These are phyloP conservation scores for Catharus ustulatus DNA, from an alignment of 2,797 vertebrate species.

Conservation along the genomic window DNA sequence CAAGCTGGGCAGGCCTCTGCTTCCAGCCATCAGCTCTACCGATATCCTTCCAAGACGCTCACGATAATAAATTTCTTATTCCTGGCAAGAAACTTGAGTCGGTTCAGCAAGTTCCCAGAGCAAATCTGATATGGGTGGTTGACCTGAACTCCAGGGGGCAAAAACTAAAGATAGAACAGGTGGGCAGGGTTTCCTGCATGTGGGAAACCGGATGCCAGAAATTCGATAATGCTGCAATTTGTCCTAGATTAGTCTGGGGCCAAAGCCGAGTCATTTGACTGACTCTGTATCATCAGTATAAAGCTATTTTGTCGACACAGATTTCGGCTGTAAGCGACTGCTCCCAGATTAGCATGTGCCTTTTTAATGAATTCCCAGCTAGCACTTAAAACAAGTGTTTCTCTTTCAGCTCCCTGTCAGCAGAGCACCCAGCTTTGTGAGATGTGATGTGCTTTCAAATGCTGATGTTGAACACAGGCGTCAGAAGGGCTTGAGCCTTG, in stretches of 20 bases:
- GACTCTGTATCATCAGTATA: background rate
- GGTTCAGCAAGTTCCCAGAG: background rate
- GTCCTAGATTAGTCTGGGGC: background rate
- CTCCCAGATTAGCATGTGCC: background rate
- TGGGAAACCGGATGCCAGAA: background rate
- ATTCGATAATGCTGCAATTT: background rate
- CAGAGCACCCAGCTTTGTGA: background rate
- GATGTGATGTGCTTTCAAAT: background rate
- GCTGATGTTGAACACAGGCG: rapidly evolving
- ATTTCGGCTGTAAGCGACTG: background rate
- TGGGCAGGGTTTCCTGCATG: background rate
- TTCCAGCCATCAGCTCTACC: background rate
- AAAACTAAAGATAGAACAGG: background rate
- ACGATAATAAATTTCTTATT: background rate
- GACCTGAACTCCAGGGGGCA: background rate
- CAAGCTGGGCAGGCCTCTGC: background rate
- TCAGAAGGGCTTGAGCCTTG: background rate
- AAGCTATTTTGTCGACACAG: background rate
- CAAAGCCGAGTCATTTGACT: background rate
- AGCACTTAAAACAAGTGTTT: rapidly evolving
- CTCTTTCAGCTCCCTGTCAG: background rate
- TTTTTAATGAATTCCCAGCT: background rate
- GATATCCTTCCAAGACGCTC: background rate
- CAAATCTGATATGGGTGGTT: background rate
- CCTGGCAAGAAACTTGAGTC: background rate